These are phyloP conservation scores for Chlorops oryzae DNA, from an alignment of 1,140 invertebrate species.

Conservation along the genomic window DNA sequence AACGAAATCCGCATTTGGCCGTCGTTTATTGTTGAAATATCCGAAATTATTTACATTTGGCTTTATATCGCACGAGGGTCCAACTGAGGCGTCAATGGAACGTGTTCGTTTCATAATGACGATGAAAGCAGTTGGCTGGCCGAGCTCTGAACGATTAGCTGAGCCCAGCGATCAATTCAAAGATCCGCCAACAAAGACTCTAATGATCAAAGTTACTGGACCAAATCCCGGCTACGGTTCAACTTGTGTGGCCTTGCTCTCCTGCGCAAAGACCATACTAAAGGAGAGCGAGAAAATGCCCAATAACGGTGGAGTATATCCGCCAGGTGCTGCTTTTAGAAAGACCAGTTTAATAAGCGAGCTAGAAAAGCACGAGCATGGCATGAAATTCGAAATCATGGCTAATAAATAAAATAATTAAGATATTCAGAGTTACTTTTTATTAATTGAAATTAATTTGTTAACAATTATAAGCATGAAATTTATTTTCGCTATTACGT, in stretches of 20 bases:
- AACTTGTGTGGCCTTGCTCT: conserved; percentile 66
- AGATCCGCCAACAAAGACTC: conserved; percentile 58
- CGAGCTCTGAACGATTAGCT: conserved; percentile 55
- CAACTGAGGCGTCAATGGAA: conserved; percentile 58
- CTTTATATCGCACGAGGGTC: conserved; percentile 60
- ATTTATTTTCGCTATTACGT: too few relatives aligned
- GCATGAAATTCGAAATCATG: conserved; percentile 44
- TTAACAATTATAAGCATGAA: too few relatives aligned
- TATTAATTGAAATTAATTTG: too few relatives aligned
- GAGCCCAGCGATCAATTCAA: conserved; percentile 58
- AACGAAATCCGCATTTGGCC: conserved; percentile 58
- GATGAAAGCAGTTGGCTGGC: conserved; percentile 74
- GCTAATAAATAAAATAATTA: conserved; percentile 31
- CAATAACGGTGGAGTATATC: conserved; percentile 52
- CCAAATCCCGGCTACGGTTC: conserved; percentile 77
- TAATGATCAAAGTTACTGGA: conserved; percentile 59
- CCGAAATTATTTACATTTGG: conserved; percentile 71
- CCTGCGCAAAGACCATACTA: conserved; percentile 68
- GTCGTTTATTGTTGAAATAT: conserved; percentile 62
- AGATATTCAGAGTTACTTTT: too few relatives aligned
- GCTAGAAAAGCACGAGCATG: conserved; percentile 43
- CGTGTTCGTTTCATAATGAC: conserved; percentile 60
- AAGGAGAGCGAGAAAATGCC: conserved; percentile 73
- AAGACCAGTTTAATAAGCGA: conserved; percentile 41
- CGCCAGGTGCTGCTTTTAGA: conserved; percentile 40